Conservation (phyloP, 1,140 invertebrate genomes). For the Adelges cooleyi region DNA sequence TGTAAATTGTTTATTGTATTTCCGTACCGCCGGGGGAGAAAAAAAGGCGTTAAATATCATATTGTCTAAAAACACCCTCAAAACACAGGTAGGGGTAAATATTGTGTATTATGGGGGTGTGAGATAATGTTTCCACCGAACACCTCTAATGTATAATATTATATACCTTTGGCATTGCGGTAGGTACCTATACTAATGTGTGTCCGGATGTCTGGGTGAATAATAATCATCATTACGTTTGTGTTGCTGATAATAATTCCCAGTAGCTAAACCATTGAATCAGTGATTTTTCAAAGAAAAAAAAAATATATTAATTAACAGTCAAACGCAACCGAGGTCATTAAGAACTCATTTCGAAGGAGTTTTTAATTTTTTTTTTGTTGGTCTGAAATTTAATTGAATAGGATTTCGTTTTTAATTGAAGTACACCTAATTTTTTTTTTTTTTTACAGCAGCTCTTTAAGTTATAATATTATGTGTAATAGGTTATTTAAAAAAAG, state of each 20-base stretch:
- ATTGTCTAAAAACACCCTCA: background rate
- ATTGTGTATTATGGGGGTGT: slow-evolving; percentile 3
- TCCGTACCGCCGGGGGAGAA: background rate
- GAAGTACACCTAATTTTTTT: too few relatives aligned
- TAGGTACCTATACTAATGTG: background rate
- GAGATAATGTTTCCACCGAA: background rate
- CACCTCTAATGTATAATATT: too few relatives aligned
- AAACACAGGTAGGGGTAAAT: too few relatives aligned
- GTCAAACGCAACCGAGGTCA: background rate
- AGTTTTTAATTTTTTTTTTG: too few relatives aligned
- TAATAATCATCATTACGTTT: background rate
- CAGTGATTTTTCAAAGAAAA: background rate
- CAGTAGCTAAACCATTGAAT: background rate
- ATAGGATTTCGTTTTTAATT: too few relatives aligned
- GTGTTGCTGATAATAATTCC: background rate
- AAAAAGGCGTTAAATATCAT: slow-evolving; percentile 24
- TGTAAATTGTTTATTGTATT: background rate
- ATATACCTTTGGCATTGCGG: background rate
- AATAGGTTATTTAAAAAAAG: too few relatives aligned
- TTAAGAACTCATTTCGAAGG: too few relatives aligned
- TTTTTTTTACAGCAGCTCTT: too few relatives aligned
- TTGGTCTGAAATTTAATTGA: too few relatives aligned
- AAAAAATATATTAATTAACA: background rate
- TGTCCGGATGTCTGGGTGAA: background rate
- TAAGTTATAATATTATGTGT: too few relatives aligned